phyloP scores from a whole-genome alignment of 2,113 vertebrate genomes.

The Miniopterus natalensis region DNA sequence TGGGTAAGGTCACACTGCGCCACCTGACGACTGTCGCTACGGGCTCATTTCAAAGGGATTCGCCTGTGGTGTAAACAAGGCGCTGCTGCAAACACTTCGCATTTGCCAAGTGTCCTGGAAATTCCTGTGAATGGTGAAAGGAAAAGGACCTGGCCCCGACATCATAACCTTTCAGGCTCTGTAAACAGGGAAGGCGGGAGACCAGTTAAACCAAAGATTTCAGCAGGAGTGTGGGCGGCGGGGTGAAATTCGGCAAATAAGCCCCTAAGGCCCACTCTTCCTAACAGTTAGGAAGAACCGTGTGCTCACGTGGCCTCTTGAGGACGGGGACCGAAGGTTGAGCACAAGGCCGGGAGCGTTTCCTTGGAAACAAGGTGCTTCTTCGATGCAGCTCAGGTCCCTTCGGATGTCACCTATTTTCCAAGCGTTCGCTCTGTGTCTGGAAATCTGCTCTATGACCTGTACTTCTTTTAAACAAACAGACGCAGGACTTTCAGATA shows the following conservation, averaged over 20 bases:
- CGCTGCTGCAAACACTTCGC: neutral
- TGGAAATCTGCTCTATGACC: neutral
- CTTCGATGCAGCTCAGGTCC: neutral
- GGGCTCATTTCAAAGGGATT: neutral
- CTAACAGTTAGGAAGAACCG: neutral
- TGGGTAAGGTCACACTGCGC: too few species aligned
- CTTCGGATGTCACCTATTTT: neutral
- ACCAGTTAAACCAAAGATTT: neutral
- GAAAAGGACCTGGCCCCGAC: neutral
- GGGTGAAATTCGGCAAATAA: neutral
- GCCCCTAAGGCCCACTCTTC: neutral
- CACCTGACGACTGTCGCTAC: neutral
- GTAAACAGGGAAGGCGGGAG: neutral
- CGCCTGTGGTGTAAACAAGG: neutral
- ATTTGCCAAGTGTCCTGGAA: neutral
- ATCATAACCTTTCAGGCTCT: neutral
- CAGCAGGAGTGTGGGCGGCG: neutral
- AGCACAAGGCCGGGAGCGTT: neutral
- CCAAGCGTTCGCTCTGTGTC: neutral
- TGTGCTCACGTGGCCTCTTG: neutral
- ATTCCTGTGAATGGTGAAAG: neutral
- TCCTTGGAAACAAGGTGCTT: slow-evolving; percentile 58
- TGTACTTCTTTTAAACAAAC: neutral
- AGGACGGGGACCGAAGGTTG: neutral
- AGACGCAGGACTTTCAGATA: neutral